Base-by-base conservation (phyloP, 2,888 invertebrate species). In the Archaeoteleia sp. region DNA sequence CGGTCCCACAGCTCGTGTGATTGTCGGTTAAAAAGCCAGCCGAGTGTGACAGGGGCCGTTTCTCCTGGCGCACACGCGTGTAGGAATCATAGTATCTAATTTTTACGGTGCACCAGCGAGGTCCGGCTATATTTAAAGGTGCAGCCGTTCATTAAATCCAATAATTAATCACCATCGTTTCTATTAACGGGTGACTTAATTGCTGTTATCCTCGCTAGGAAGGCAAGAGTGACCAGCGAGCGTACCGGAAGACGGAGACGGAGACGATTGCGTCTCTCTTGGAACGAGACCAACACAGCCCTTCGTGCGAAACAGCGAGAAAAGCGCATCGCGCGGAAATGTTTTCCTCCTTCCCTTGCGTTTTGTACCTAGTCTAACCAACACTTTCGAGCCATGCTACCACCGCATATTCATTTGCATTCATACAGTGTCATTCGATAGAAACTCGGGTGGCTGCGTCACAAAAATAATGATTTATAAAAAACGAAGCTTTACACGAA, bases 111-210 rank as follows among this genome's bases (percentile, higher is more conserved):
- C 78, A 78, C 74, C 74, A 72, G 73, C 75, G 74, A 75, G 77
- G 37, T 53, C 70, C 73, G 72, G 72, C 75, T 81, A 76, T 82
- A 82, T 82, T 83, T 79, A 82, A 78, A 82, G 82, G 78, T 78
- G 75, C 79, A 74, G 80, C 78, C 82, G 79, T 81, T 82, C 83
- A 82, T 83, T 83, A 82, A 82, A 80, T 83, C 79, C 75, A 78
- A 82, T 82, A 83, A 83, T 83, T 83, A 82, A 83, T 83, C 82
- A 82, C 82, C 82, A 82, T 83, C 79, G 80, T 83, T 78, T 82
- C 78, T 79, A 83, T 83, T 83, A 83, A 83, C 81, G 81, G 81
- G 79, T 77, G 78, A 77, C 76, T 83, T 83, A 83, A 83, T 83
- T 83, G 83, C 81, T 82, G 82, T 83, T 83, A 83, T 83, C 82